Conservation (phyloP, 2,113 vertebrate genomes). For the Erythrocebus patas region DNA sequence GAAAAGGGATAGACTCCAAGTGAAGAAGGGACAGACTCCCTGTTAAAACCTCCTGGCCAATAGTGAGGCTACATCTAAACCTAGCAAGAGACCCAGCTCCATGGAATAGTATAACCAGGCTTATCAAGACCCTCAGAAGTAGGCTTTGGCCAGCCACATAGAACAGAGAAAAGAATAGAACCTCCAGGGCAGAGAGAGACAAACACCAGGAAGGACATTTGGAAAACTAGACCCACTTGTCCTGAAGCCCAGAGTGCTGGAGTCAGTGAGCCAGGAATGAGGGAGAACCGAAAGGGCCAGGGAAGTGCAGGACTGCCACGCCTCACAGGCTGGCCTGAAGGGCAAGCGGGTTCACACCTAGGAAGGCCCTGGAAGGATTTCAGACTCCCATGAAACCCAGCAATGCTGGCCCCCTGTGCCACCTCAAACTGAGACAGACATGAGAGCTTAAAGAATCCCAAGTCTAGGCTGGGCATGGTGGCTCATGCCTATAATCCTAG, state of each 20-base stretch:
- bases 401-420: rapidly evolving
- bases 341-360: not conserved
- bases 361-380: not conserved
- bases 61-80: not conserved
- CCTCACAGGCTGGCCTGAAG: not conserved
- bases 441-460: not conserved
- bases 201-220: not conserved
- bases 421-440: not conserved
- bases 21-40: not conserved
- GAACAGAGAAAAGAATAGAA: not conserved
- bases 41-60: not conserved
- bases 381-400: not conserved
- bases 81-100: not conserved
- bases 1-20: not conserved
- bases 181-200: not conserved
- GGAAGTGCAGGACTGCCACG: not conserved
- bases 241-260: not conserved
- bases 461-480: not conserved
- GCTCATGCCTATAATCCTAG: no score
- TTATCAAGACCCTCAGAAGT: not conserved
- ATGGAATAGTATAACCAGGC: not conserved
- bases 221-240: not conserved
- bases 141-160: not conserved
- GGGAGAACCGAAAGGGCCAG: not conserved
- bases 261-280: not conserved